Evolutionary conservation across 2,888 invertebrate genomes (phyloP).

Genomic region (Anthoptus insignis): DNA sequence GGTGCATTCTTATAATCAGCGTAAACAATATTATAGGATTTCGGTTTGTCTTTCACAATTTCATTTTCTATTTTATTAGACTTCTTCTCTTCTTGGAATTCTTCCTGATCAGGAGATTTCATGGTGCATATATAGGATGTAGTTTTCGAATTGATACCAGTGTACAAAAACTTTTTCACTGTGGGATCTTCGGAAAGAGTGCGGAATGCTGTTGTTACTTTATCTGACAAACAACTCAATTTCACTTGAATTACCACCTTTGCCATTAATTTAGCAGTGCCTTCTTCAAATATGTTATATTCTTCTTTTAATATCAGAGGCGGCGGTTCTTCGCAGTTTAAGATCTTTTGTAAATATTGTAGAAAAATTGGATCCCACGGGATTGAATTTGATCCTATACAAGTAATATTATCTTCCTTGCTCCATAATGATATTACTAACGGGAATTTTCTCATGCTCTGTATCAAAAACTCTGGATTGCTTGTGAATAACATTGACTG

Average conservation of each 20-base stretch:
- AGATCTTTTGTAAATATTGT: constrained; percentile 64
- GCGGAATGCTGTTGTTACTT: constrained; percentile 72
- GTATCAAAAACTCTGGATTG: constrained; percentile 71
- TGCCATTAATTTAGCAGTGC: constrained; percentile 73
- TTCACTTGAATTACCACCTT: constrained; percentile 76
- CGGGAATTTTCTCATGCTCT: constrained; percentile 72
- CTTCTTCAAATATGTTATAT: constrained; percentile 80
- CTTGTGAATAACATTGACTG: constrained; percentile 78
- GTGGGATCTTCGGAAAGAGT: constrained; percentile 76
- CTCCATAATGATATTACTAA: constrained; percentile 76
- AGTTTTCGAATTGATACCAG: constrained; percentile 76
- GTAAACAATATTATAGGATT: constrained; percentile 59
- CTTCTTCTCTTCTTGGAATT: constrained; percentile 69
- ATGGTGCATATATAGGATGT: constrained; percentile 79
- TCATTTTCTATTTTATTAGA: constrained; percentile 69
- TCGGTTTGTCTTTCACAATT: constrained; percentile 62
- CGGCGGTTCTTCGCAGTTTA: constrained; percentile 57
- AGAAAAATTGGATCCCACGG: constrained; percentile 75
- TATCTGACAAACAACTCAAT: constrained; percentile 69
- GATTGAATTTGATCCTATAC: constrained; percentile 67
- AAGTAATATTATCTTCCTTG: constrained; percentile 71
- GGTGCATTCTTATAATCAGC: constrained; percentile 79
- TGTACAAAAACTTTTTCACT: constrained; percentile 73
- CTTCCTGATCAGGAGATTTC: constrained; percentile 77
- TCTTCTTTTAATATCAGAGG: constrained; percentile 71